These are phyloP conservation scores for Eudasyphora cyanicolor DNA, from an alignment of 2,888 invertebrate species.

Conservation along the genomic window DNA sequence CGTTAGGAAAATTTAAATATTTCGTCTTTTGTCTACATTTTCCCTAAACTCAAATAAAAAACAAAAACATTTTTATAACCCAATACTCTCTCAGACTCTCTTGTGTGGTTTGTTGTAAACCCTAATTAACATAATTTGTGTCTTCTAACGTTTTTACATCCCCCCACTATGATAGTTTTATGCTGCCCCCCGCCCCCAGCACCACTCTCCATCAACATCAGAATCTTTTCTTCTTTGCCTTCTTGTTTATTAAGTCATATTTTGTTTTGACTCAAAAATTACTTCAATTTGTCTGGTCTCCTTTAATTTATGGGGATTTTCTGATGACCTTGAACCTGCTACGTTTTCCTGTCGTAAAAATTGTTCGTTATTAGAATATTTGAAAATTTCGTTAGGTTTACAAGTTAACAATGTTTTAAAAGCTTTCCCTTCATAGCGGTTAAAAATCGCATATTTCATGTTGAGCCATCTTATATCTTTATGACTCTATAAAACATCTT, in stretches of 20 bases:
- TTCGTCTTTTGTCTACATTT: neutral
- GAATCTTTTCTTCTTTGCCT: neutral
- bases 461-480: neutral
- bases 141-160: neutral
- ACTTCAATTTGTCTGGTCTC: neutral
- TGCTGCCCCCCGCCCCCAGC: neutral
- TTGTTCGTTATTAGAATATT: neutral
- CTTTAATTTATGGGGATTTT: constrained; percentile 24
- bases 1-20: neutral
- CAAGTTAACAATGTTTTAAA: neutral
- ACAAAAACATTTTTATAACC: too few relatives aligned
- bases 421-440: too few relatives aligned
- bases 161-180: neutral
- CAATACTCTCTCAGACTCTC: neutral
- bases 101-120: neutral
- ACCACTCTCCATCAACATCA: neutral
- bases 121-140: constrained; percentile 24
- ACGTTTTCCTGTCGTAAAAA: neutral
- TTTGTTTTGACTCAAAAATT: neutral
- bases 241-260: neutral
- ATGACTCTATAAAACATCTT: neutral
- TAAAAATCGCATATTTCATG: too few relatives aligned
- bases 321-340: constrained; percentile 25
- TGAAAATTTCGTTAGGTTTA: neutral
- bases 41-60: neutral